Conservation (phyloP, 2,113 vertebrate species). For the Gnathonemus longibarbis region DNA sequence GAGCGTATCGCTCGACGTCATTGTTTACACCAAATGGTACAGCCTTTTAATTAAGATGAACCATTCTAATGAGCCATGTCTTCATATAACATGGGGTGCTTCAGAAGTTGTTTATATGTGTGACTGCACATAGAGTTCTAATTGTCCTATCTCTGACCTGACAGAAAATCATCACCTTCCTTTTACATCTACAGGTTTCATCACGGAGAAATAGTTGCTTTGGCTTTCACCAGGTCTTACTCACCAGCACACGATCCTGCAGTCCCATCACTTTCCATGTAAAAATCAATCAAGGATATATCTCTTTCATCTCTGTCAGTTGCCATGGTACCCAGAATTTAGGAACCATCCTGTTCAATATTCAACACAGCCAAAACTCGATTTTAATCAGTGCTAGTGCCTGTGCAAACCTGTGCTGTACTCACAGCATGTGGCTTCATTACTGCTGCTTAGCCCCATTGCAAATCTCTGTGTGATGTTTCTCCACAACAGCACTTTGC, state of each 20-base stretch:
- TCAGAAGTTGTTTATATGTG: not conserved
- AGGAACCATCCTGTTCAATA: not conserved
- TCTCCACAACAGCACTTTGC: not conserved
- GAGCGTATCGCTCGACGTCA: not conserved
- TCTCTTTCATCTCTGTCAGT: not conserved
- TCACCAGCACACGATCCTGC: not conserved
- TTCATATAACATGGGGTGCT: not conserved
- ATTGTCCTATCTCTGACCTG: not conserved
- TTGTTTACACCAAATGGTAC: not conserved
- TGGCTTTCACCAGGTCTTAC: not conserved
- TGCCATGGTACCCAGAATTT: not conserved
- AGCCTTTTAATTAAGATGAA: not conserved
- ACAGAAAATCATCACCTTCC: not conserved
- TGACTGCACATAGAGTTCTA: not conserved
- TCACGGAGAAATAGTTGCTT: not conserved
- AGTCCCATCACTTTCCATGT: not conserved
- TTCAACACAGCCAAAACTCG: not conserved
- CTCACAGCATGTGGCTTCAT: not conserved
- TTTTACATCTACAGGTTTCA: not conserved
- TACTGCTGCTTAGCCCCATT: not conserved
- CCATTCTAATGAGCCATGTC: not conserved
- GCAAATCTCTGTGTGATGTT: not conserved
- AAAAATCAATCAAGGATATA: constrained; percentile 1
- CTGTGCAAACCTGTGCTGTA: not conserved
- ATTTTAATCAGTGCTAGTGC: not conserved